These are phyloP conservation scores for Salvelinus sp. DNA, from an alignment of 2,113 vertebrate genomes.

Conservation along the genomic window DNA sequence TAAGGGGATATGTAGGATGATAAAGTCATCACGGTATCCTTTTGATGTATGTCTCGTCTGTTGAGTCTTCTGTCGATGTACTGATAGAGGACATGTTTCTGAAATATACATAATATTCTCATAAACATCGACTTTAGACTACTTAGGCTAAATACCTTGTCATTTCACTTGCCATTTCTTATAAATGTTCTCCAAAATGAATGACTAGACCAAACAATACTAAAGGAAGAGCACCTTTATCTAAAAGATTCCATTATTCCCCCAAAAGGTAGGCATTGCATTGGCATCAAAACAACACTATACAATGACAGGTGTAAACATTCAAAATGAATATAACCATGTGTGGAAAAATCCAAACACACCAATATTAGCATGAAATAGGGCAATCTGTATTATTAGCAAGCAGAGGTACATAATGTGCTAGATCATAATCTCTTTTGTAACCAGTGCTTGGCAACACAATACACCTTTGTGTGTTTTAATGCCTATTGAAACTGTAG, in stretches of 20 bases:
- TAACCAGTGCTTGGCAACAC: conserved; percentile 34
- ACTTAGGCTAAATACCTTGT: too few relatives aligned
- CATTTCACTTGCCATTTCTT: too few relatives aligned
- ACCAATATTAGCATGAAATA: conserved; percentile 18
- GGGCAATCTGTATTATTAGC: conserved; percentile 12
- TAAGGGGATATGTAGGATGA: conserved; percentile 7
- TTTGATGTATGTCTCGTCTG: conserved; percentile 11
- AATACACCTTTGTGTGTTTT: conserved; percentile 56
- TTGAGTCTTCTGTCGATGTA: conserved; percentile 4
- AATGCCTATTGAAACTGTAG: conserved; percentile 46
- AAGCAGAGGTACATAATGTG: not conserved
- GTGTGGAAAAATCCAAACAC: conserved; percentile 19
- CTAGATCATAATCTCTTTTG: conserved; percentile 21
- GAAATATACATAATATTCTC: too few relatives aligned
- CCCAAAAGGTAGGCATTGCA: not conserved
- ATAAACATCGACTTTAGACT: too few relatives aligned
- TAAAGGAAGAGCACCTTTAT: not conserved
- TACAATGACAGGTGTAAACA: not conserved
- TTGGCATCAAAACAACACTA: not conserved
- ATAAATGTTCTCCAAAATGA: not conserved
- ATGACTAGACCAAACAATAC: not conserved
- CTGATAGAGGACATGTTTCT: not conserved
- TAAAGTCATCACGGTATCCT: conserved; percentile 9
- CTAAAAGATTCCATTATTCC: not conserved
- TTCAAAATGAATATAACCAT: conserved; percentile 7